Conservation (phyloP, 2,888 invertebrate species). For the Cremastinae sp. region DNA sequence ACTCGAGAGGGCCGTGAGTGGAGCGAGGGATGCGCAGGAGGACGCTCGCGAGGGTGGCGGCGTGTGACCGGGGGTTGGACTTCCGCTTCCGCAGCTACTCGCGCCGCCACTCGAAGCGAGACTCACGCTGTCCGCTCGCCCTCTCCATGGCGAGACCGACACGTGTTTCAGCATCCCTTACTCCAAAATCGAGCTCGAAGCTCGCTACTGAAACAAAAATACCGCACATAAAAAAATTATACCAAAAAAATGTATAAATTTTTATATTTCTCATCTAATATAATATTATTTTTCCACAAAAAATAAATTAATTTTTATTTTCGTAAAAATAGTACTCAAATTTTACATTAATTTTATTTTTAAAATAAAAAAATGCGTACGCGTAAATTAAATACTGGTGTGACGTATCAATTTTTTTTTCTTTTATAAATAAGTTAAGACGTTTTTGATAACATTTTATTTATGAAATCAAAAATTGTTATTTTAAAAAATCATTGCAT, state of each 20-base stretch:
- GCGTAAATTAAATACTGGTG: no score
- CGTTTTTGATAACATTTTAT: no score
- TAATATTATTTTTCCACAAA: no score
- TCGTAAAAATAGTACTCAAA: no score
- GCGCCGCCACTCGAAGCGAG: conserved; percentile 85
- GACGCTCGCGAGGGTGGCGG: conserved; percentile 79
- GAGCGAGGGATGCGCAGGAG: conserved; percentile 77
- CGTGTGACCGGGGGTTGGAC: conserved; percentile 87
- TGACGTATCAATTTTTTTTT: no score
- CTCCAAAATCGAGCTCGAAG: neutral
- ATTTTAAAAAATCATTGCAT: no score
- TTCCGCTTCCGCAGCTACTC: conserved; percentile 86
- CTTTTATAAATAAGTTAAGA: no score
- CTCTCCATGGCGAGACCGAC: conserved; percentile 92
- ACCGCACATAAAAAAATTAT: neutral
- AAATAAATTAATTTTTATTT: no score
- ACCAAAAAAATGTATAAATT: neutral
- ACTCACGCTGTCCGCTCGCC: conserved; percentile 91
- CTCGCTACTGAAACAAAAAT: conserved; percentile 17
- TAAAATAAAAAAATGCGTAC: no score
- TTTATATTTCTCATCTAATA: conserved; percentile 2
- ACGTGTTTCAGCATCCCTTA: conserved; percentile 92
- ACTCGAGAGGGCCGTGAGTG: conserved; percentile 76
- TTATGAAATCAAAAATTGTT: no score
- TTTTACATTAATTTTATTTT: no score